Base-by-base conservation (phyloP, 2,888 invertebrate genomes). In the Oxyscelio sp. region DNA sequence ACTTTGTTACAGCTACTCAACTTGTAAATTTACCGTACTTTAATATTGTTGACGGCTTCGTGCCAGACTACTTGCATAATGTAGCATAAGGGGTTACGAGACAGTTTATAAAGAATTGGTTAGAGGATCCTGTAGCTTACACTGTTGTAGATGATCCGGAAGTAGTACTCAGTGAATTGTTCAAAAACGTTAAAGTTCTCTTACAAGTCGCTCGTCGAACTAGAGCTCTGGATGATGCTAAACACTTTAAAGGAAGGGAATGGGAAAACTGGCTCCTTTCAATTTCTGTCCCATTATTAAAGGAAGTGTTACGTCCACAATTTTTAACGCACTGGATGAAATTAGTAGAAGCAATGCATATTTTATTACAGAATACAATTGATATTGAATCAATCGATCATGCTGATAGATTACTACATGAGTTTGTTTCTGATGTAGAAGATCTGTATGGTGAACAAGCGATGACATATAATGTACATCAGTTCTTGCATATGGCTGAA, bases 21-120 rank as follows among this genome's bases (percentile, higher is more conserved):
- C 54, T 84, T 17, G 43, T 19, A 11, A 73, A 78, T 38, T 68
- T 82, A 22, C 59, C 78, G n/a, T n/a, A n/a, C n/a, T n/a, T n/a
- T n/a, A n/a, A n/a, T n/a, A n/a, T n/a, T n/a, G n/a, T n/a, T n/a
- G n/a, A n/a, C n/a, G n/a, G n/a, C 6, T 11, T 79, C 87, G 85
- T 48, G n/a, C n/a, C n/a, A n/a, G n/a, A n/a, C n/a, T n/a, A n/a
- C n/a, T n/a, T n/a, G n/a, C n/a, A n/a, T n/a, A 68, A 40, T 48
- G 79, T 85, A 31, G 31, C 68, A 15, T 65, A 78, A n/a, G 81
- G 85, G 8, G 68, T 78, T 11, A 66, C 66, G 38, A 40, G 71
- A 17, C 82, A 79, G 31, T 79, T 85, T 31, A 52, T 58, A 3
- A 15, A 63, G 11, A 54, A 65, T 13, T 75, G 66, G 75, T 56